Base-by-base conservation (phyloP, 2,113 vertebrate species). In the Macrotis lagotis region DNA sequence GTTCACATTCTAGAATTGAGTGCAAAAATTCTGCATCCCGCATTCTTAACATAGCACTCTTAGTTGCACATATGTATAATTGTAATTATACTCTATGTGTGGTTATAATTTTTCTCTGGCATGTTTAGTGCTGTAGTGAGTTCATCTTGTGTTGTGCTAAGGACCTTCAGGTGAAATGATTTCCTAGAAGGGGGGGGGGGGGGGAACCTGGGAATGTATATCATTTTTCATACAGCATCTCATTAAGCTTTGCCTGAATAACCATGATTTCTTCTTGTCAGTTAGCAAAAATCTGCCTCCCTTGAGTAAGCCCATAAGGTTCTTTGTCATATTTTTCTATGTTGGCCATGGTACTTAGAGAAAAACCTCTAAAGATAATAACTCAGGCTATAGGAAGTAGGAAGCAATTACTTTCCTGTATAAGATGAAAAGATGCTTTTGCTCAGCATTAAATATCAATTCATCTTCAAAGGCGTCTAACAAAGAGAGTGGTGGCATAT, bases 301-400 rank as follows among this genome's bases (percentile, higher is more conserved):
- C 93, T 97, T 93, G 95, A 97, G 93, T 96, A 98, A 98, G 91
- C 52, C 14, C 0, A 74, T 97, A 59, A 91, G 95, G 50, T 92
- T 97, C 93, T 96, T 96, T 97, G 91, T 98, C 93, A 0, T 1
- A 91, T 96, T 97, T 96, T 94, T 97, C 90, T 50, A 25, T 96
- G 93, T 92, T 96, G 93, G 50, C 91, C n/a, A 0, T 96, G 89
- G 91, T 8, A 91, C 59, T 97, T 94, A 92, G 66, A 97, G 88
- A 91, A 91, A 88, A 96, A 50, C 96, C 92, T 91, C 26, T 93
- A 89, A 89, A 95, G 90, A 94, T 96, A 89, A 97, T 98, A 96
- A 97, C 97, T 98, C 49, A 51, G 97, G 96, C 94, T 98, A 48
- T 97, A 90, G 89, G 94, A 98, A 98, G 97, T 97, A 96, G 97